Base-by-base conservation (phyloP, 1,140 invertebrate species). In the Popillia japonica region DNA sequence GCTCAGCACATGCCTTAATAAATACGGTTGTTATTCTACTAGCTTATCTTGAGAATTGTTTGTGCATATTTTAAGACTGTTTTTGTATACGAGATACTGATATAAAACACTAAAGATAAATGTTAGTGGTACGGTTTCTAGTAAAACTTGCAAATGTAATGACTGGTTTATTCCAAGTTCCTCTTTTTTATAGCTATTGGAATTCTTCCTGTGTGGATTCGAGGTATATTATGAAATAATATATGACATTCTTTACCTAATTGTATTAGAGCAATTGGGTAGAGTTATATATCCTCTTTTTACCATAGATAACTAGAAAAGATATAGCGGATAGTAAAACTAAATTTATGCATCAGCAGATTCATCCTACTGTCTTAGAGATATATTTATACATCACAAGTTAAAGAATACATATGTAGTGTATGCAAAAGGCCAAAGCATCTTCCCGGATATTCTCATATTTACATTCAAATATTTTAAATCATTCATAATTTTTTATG, bases 101-200 rank as follows among this genome's bases (percentile, higher is more conserved):
- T 68, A 68, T 68, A 68, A 20, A 34, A 22, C 20, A 27, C 22
- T 68, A 27, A 68, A 68, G 61, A 68, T 68, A 68, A 68, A 68
- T 68, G 61, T 68, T 68, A 68, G 27, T 68, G 61, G 61, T 3
- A 23, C 20, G 20, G 2, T 23, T 22, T 68, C 61, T 68, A 34
- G 20, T 68, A 68, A 68, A 68, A 68, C 61, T 68, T 68, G 61
- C 61, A 68, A 68, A 68, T 68, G 61, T 34, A 34, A 68, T 68
- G 61, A 68, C 22, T 68, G n/a, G 17, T 68, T 68, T 68, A 68
- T 68, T 27, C 48, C 20, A 68, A 68, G 20, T 20, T n/a, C 22
- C 22, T 27, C 61, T 68, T 34, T 55, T 68, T 68, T 68, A 68
- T 68, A 27, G 61, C 22, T 68, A 68, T 68, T 48, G 20, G 20